A percentile compares a stretch with the other conserved stretches of the same genome.
These are phyloP conservation scores for Eonycteris spelaea DNA, from an alignment of 2,113 vertebrate species.

Conservation along the genomic window DNA sequence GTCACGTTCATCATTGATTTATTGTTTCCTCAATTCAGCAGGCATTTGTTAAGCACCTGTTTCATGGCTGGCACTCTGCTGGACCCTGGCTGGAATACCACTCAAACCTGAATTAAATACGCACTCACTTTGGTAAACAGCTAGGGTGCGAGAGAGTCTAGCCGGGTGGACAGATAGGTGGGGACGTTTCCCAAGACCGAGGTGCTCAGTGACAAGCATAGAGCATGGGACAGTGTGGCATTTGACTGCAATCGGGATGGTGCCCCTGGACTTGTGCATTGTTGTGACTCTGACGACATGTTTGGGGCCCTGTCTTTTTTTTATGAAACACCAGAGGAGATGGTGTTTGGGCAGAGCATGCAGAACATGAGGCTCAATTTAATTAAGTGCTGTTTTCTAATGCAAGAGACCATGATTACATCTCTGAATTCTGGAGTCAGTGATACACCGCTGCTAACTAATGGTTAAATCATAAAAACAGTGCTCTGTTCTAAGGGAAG, in stretches of 20 bases:
- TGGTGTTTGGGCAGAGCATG: not conserved
- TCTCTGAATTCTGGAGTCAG: not conserved
- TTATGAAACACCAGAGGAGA: not conserved
- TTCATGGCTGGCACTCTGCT: not conserved
- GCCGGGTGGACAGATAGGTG: not conserved
- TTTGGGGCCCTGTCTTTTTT: not conserved
- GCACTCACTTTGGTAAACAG: fast-evolving
- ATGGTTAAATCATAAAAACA: conserved; percentile 53
- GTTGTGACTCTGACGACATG: not conserved
- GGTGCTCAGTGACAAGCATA: not conserved
- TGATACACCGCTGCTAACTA: not conserved
- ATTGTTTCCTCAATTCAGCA: not conserved
- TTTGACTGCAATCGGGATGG: not conserved
- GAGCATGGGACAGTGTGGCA: not conserved
- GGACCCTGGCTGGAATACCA: not conserved
- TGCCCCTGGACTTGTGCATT: not conserved
- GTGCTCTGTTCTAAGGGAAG: conserved; percentile 35
- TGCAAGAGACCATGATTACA: not conserved
- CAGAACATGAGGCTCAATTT: not conserved
- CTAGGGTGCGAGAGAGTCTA: not conserved
- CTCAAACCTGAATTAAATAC: not conserved
- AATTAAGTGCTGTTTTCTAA: not conserved
- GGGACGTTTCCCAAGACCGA: not conserved
- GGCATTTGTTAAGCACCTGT: not conserved
- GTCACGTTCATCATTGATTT: not conserved